Percentiles rank a stretch among this genome's conserved stretches.
phyloP scores from a whole-genome alignment of 2,113 vertebrate species.

The Pimephales promelas region DNA sequence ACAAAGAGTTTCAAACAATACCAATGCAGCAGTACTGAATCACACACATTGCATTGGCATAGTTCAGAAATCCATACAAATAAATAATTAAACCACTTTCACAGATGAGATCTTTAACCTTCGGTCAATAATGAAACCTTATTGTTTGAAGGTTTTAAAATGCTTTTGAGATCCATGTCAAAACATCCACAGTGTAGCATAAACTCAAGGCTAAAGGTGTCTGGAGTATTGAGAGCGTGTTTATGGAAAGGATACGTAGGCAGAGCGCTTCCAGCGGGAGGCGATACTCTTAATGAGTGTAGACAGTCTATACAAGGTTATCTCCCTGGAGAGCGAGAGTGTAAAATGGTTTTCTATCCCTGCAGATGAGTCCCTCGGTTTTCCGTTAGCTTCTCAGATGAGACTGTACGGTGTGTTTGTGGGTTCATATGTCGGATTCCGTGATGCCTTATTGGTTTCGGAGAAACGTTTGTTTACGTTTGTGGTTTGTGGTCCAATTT shows the following conservation, averaged over 20 bases:
- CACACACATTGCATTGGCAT: neutral
- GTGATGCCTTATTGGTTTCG: slow-evolving; percentile 19
- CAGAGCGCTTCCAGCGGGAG: slow-evolving; percentile 9
- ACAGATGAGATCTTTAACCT: neutral
- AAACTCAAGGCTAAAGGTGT: slow-evolving; percentile 30
- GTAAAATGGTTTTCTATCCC: slow-evolving; percentile 49
- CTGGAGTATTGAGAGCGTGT: slow-evolving; percentile 20
- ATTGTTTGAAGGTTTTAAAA: slow-evolving; percentile 3
- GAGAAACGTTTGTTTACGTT: slow-evolving; percentile 18
- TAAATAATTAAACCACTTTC: neutral
- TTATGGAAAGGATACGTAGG: slow-evolving; percentile 15
- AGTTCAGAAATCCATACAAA: neutral
- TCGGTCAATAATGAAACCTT: neutral
- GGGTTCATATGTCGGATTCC: slow-evolving; percentile 21
- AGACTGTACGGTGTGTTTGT: neutral
- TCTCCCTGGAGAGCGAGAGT: slow-evolving; percentile 37
- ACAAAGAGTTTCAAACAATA: neutral
- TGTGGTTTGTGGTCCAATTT: slow-evolving; percentile 15
- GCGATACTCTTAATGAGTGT: slow-evolving; percentile 40
- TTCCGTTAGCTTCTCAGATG: slow-evolving; percentile 23
- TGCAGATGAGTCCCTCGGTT: slow-evolving; percentile 47
- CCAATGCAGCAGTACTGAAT: neutral
- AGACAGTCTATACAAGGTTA: slow-evolving; percentile 52
- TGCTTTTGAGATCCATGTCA: slow-evolving; percentile 1
- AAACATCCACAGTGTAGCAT: neutral